Evolutionary conservation across 1,140 invertebrate genomes (phyloP).

Genomic region (Aphelinus atriplicis): DNA sequence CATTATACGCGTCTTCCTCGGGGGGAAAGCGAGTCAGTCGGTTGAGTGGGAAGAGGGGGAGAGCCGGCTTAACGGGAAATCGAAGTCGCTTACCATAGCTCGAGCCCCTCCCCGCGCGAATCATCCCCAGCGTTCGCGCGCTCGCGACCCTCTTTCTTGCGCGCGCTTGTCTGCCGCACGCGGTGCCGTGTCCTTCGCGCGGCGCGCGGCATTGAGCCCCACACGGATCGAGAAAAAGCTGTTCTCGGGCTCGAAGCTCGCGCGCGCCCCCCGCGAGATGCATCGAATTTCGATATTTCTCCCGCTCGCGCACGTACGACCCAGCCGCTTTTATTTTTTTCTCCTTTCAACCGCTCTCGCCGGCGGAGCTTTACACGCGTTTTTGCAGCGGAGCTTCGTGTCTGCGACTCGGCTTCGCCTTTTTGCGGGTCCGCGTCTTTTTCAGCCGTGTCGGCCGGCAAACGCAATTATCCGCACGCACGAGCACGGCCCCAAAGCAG

Average conservation of each 20-base stretch:
- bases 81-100: conserved; percentile 57
- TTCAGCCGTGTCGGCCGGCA: conserved; percentile 18
- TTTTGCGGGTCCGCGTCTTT: background rate
- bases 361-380: too few species aligned
- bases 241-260: conserved; percentile 16
- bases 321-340: too few species aligned
- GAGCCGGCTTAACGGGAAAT: conserved; percentile 54
- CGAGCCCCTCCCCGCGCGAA: conserved; percentile 41
- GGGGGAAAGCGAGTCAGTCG: background rate
- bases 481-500: conserved; percentile 20
- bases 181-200: background rate
- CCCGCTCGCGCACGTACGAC: background rate
- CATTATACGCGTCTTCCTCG: background rate
- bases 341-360: too few species aligned
- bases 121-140: conserved; percentile 39
- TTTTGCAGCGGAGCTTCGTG: too few species aligned
- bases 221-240: conserved; percentile 29
- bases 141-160: background rate
- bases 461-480: conserved; percentile 40
- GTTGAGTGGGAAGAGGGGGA: background rate
- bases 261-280: conserved; percentile 17
- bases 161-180: background rate
- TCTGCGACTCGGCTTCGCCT: background rate
- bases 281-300: conserved; percentile 35
- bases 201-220: background rate